Evolutionary conservation across 2,113 vertebrate genomes (phyloP).

Genomic region (human (Homo sapiens)): DNA sequence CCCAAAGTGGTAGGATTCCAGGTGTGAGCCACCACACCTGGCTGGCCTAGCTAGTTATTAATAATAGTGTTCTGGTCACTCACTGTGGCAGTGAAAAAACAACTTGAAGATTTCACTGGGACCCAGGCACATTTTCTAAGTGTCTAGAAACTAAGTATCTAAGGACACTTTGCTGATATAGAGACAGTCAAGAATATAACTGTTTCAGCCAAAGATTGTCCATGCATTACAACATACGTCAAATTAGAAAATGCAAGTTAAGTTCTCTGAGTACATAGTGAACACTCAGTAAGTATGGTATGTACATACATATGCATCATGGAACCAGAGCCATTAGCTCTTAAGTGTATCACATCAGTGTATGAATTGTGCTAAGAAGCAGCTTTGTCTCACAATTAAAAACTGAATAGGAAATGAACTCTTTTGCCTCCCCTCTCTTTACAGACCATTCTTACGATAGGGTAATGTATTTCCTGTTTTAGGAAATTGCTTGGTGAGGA

Average conservation of each 20-base stretch:
- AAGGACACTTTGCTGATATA: neutral
- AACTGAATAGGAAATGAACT: neutral
- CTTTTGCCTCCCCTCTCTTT: neutral
- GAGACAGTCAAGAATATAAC: neutral
- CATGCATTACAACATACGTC: neutral
- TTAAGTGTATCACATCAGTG: neutral
- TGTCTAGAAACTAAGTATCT: neutral
- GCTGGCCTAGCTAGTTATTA: too few species aligned
- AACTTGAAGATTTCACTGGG: neutral
- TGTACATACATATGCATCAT: neutral
- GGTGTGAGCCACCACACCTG: too few species aligned
- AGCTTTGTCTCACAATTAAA: neutral
- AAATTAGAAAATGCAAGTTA: neutral
- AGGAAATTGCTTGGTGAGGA: neutral
- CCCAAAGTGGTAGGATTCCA: too few species aligned
- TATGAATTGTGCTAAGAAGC: neutral
- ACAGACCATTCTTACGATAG: neutral
- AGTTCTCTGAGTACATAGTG: neutral
- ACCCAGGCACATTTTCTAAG: neutral
- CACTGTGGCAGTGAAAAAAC: rapidly evolving
- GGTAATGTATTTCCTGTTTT: neutral
- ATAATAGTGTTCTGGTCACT: neutral
- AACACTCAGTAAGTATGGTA: neutral
- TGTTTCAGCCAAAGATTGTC: neutral
- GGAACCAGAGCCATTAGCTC: neutral